Conservation (phyloP, 92 coral and sea anemone species). For the Blastomussa wellsi region DNA sequence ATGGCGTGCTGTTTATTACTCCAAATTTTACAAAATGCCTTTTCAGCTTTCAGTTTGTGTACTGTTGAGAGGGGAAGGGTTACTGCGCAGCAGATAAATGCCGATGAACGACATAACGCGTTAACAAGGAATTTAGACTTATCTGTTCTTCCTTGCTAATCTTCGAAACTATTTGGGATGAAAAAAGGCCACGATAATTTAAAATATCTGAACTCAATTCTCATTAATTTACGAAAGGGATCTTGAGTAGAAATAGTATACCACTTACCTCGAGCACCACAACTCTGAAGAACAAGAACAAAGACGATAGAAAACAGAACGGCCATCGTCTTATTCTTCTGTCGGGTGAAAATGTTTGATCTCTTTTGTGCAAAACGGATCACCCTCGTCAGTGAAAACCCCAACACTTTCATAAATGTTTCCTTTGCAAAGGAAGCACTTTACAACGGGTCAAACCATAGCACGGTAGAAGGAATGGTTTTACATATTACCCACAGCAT, state of each 20-base stretch:
- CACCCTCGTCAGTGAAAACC: not conserved
- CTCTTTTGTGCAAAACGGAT: not conserved
- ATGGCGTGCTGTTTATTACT: not conserved
- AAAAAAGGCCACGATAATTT: not conserved
- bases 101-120: not conserved
- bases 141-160: not conserved
- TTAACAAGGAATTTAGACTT: not conserved
- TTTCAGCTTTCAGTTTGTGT: not conserved
- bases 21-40: not conserved
- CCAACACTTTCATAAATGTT: not conserved
- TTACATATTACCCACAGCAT: not conserved
- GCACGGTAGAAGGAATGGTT: not conserved
- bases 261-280: conserved; percentile 5
- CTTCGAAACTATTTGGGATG: not conserved
- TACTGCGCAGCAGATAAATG: not conserved
- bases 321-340: not conserved
- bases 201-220: not conserved
- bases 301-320: not conserved
- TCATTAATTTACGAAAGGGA: not conserved
- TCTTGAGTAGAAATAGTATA: not conserved
- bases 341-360: too few relatives aligned
- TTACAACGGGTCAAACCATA: not conserved
- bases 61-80: not conserved
- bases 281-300: conserved; percentile 3
- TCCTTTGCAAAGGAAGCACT: too few relatives aligned